These are phyloP conservation scores for Thymelicus sylvestris DNA, from an alignment of 2,888 invertebrate genomes.

Conservation along the genomic window DNA sequence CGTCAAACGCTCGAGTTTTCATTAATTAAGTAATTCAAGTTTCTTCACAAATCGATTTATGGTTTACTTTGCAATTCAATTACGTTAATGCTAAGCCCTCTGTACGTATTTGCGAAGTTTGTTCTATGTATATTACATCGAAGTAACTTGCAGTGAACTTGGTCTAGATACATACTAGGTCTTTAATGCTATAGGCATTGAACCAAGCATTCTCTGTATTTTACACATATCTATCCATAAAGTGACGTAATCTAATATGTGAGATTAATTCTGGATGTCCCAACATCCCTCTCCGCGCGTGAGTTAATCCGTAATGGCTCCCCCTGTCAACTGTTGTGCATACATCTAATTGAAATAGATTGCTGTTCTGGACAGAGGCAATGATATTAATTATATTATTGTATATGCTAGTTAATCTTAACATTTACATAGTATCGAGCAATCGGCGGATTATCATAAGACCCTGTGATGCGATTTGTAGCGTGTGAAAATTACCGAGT, in stretches of 20 bases:
- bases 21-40: too few relatives aligned
- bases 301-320: not conserved
- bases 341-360: slow-evolving; percentile 4
- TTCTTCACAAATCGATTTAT: too few relatives aligned
- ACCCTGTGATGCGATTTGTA: too few relatives aligned
- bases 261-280: slow-evolving; percentile 4
- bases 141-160: not conserved
- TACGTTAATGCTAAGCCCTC: too few relatives aligned
- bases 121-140: too few relatives aligned
- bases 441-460: not conserved
- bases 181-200: too few relatives aligned
- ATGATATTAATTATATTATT: not conserved
- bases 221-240: not conserved
- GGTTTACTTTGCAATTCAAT: too few relatives aligned
- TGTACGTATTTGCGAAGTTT: too few relatives aligned
- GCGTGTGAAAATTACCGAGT: too few relatives aligned
- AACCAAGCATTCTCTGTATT: not conserved
- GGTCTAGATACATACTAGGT: not conserved
- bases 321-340: slow-evolving; percentile 8
- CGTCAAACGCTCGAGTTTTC: too few relatives aligned
- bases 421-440: not conserved
- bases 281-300: slow-evolving; percentile 5
- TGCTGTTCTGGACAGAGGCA: not conserved
- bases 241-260: not conserved
- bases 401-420: not conserved